A percentile compares a stretch with the other conserved stretches of the same genome.
Evolutionary conservation across 2,113 vertebrate genomes (phyloP).

Genomic region (Cranoglanis bouderius): DNA sequence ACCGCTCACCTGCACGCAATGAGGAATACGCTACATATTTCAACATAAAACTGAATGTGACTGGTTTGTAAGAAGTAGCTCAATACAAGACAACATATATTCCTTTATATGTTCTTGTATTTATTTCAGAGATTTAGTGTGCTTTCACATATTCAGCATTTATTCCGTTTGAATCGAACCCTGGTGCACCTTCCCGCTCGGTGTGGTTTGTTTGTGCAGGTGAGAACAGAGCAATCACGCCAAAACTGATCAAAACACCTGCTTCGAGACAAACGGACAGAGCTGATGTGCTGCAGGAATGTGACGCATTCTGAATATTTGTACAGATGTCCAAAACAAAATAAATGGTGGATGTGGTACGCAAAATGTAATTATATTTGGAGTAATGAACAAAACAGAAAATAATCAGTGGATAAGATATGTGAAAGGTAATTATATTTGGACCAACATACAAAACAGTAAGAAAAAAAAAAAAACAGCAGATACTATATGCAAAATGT

Average conservation of each 20-base stretch:
- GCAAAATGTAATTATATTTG: neutral
- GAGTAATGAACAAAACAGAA: neutral
- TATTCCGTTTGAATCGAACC: neutral
- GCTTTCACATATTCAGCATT: neutral
- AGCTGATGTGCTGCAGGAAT: neutral
- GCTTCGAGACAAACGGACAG: neutral
- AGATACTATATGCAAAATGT: too few relatives aligned
- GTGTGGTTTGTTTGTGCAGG: neutral
- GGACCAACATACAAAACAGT: too few relatives aligned
- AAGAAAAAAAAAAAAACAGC: too few relatives aligned
- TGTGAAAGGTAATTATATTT: too few relatives aligned
- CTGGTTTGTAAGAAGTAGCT: neutral
- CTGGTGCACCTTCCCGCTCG: neutral
- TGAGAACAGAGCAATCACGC: neutral
- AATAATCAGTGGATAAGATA: neutral
- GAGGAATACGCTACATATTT: neutral
- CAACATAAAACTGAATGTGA: neutral
- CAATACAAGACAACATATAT: neutral
- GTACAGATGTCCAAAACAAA: neutral
- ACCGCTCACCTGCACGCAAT: constrained; percentile 81
- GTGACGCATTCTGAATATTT: neutral
- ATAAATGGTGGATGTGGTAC: too few relatives aligned
- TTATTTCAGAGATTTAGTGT: neutral
- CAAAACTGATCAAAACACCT: neutral
- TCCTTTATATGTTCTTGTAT: neutral